Evolutionary conservation across 2,797 vertebrate genomes (phyloP).

Genomic region (Setipinna tenuifilis): DNA sequence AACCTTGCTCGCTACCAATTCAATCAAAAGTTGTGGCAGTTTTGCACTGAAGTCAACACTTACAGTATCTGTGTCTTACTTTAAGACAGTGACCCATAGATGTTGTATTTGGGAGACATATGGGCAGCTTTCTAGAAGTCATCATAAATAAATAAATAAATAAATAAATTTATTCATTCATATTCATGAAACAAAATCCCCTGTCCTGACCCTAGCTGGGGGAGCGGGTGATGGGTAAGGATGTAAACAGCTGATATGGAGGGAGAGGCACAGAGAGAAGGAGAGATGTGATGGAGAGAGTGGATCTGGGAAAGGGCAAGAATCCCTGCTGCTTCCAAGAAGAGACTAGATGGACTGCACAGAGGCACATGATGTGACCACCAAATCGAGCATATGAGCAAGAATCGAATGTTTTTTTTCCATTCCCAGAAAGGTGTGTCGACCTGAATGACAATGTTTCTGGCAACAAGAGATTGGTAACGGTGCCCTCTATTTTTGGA

Average conservation of each 20-base stretch:
- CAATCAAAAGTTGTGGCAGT: not conserved
- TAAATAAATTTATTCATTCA: not conserved
- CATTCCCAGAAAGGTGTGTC: too few species aligned
- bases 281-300: not conserved
- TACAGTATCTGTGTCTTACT: not conserved
- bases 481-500: too few species aligned
- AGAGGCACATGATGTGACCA: too few species aligned
- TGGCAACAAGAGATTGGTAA: too few species aligned
- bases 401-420: too few species aligned
- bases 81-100: not conserved
- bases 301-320: not conserved
- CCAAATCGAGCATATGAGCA: too few species aligned
- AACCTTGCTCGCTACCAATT: not conserved
- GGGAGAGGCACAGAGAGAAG: not conserved
- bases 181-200: conserved; percentile 12
- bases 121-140: not conserved
- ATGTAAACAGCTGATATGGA: not conserved
- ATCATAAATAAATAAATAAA: not conserved
- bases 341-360: too few species aligned
- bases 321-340: not conserved
- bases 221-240: not conserved
- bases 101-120: not conserved
- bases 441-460: too few species aligned
- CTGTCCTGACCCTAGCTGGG: not conserved
- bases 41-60: not conserved